Evolutionary conservation across 2,888 invertebrate species (phyloP).

Genomic region (Pasiphila rectangulata): DNA sequence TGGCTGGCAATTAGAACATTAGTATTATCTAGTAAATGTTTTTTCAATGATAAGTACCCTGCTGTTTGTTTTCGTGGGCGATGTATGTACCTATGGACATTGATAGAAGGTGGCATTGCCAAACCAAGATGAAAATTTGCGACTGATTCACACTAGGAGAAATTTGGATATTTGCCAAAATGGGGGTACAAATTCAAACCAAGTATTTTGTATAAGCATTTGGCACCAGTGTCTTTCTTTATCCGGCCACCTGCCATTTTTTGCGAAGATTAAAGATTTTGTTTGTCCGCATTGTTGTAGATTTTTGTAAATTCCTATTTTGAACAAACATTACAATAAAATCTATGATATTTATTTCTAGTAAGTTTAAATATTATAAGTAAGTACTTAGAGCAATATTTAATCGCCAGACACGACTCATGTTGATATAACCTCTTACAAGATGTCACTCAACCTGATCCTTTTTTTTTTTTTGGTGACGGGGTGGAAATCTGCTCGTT

Average conservation of each 20-base stretch:
- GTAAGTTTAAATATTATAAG: too few species aligned
- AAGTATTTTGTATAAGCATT: slow-evolving; percentile 58
- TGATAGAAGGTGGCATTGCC: slow-evolving; percentile 51
- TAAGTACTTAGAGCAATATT: background rate
- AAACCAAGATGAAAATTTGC: slow-evolving; percentile 64
- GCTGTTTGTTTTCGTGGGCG: slow-evolving; percentile 9
- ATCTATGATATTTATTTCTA: too few species aligned
- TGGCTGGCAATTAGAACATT: background rate
- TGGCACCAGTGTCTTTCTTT: slow-evolving; percentile 68
- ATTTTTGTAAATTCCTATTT: background rate
- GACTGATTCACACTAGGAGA: slow-evolving; percentile 57
- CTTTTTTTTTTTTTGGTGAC: background rate
- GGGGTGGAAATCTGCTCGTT: too few species aligned
- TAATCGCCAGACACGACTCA: background rate
- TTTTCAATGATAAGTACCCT: slow-evolving; percentile 1
- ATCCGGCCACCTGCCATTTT: slow-evolving; percentile 58
- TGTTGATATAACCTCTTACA: background rate
- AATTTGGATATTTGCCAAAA: slow-evolving; percentile 70
- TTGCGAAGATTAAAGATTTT: slow-evolving; percentile 26
- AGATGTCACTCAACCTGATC: background rate
- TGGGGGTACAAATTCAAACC: slow-evolving; percentile 52
- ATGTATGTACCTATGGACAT: slow-evolving; percentile 15
- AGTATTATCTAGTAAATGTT: background rate
- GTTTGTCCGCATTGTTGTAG: slow-evolving; percentile 4
- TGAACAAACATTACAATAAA: background rate